These are phyloP conservation scores for Erebia palarica DNA, from an alignment of 2,888 invertebrate genomes.

Conservation along the genomic window DNA sequence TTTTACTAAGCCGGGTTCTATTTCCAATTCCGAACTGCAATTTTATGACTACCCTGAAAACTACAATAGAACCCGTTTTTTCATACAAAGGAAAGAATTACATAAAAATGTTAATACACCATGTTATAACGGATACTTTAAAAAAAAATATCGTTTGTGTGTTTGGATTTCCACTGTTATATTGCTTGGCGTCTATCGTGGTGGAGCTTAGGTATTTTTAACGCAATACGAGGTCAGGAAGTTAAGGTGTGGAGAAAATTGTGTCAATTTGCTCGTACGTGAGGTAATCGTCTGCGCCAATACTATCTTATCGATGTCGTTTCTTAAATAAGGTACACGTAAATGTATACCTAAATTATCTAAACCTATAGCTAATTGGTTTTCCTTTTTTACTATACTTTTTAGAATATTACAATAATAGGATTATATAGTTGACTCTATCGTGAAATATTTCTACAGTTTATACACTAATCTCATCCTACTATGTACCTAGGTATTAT, in stretches of 20 bases:
- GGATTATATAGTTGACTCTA: too few species aligned
- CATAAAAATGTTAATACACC: neutral
- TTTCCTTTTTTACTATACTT: too few species aligned
- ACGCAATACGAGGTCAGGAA: constrained; percentile 20
- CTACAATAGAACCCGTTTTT: neutral
- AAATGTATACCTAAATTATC: too few species aligned
- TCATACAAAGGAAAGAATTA: neutral
- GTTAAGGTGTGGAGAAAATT: constrained; percentile 18
- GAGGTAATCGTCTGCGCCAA: constrained; percentile 12
- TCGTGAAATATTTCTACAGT: too few species aligned
- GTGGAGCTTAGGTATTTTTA: constrained; percentile 17
- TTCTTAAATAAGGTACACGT: neutral
- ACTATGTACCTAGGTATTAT: too few species aligned
- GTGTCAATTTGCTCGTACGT: constrained; percentile 18
- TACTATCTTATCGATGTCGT: constrained; percentile 11
- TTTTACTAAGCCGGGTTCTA: neutral
- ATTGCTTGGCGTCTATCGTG: neutral
- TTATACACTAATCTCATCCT: too few species aligned
- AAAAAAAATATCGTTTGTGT: neutral
- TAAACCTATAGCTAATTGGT: too few species aligned
- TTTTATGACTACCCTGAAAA: neutral
- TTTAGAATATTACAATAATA: too few species aligned
- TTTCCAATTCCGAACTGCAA: neutral
- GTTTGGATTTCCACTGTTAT: constrained; percentile 5
- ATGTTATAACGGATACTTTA: neutral